These are phyloP conservation scores for Nesidiocoris tenuis DNA, from an alignment of 2,888 invertebrate species.

Conservation along the genomic window DNA sequence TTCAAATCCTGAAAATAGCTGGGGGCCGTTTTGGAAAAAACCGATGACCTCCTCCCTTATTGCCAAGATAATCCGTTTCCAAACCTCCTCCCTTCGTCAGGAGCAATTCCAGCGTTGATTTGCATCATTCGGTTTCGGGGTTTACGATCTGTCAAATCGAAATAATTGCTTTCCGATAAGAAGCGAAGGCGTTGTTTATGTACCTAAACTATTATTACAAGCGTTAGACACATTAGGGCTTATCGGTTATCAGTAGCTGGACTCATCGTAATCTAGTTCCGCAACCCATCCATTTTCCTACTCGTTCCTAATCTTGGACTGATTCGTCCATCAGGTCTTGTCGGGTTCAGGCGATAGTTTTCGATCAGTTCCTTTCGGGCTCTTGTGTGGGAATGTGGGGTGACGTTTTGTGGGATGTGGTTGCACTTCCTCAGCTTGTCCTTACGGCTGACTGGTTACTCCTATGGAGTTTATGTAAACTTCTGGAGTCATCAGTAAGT, in stretches of 20 bases:
- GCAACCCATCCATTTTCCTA: not conserved
- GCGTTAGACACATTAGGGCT: not conserved
- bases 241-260: not conserved
- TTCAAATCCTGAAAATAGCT: not conserved
- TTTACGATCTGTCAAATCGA: not conserved
- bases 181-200: not conserved
- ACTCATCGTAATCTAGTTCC: too few relatives aligned
- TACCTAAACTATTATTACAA: too few relatives aligned
- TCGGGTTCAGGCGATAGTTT: too few relatives aligned
- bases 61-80: constrained; percentile 30
- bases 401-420: constrained; percentile 31
- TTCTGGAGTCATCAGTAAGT: constrained; percentile 36
- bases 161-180: not conserved
- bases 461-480: constrained; percentile 41
- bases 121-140: constrained; percentile 30
- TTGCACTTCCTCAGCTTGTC: constrained; percentile 41
- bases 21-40: constrained; percentile 6
- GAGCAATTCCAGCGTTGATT: constrained; percentile 17
- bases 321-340: too few relatives aligned
- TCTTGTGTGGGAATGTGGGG: constrained; percentile 23
- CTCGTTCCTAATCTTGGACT: too few relatives aligned
- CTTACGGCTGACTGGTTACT: constrained; percentile 41
- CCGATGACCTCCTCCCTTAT: constrained; percentile 28
- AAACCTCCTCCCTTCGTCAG: constrained; percentile 17
- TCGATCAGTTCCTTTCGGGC: not conserved